Conservation (phyloP, 2,113 vertebrate genomes). For the Salvelinus sp. region DNA sequence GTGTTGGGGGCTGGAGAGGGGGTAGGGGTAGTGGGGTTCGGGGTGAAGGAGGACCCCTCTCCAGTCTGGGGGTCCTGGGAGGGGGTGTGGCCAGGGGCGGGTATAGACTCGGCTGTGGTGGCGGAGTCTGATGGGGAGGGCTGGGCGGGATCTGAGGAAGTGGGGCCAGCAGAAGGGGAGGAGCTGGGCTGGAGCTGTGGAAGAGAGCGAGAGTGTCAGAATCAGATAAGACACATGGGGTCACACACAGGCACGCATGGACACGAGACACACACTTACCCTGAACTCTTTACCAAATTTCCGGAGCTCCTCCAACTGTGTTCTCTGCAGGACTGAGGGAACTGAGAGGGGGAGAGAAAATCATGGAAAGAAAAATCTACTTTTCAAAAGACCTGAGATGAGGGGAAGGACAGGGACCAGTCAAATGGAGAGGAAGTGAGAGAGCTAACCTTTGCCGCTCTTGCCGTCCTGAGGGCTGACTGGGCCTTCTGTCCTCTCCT, state of each 20-base stretch:
- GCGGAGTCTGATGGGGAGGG: slow-evolving; percentile 36
- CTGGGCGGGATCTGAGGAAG: slow-evolving; percentile 36
- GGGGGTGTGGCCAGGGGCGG: slow-evolving; percentile 41
- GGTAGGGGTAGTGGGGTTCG: slow-evolving; percentile 52
- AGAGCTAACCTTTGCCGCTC: slow-evolving; percentile 9
- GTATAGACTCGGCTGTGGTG: slow-evolving; percentile 38
- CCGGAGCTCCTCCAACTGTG: slow-evolving; percentile 86
- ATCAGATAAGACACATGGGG: neutral
- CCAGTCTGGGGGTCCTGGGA: slow-evolving; percentile 45
- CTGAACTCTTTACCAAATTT: slow-evolving; percentile 89
- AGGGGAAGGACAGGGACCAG: neutral
- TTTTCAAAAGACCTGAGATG: neutral
- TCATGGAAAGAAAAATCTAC: neutral
- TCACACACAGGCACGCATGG: too few species aligned
- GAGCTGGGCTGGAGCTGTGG: slow-evolving; percentile 68
- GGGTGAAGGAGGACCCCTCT: slow-evolving; percentile 41
- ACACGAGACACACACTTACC: slow-evolving; percentile 70
- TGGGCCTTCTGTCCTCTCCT: slow-evolving; percentile 77
- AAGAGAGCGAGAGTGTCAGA: neutral
- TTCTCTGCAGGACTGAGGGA: slow-evolving; percentile 78
- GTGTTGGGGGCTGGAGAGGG: slow-evolving; percentile 18
- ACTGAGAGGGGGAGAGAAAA: slow-evolving; percentile 34
- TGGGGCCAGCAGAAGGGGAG: slow-evolving; percentile 52
- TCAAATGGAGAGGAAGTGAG: neutral
- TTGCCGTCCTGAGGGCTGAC: slow-evolving; percentile 70